Conservation (phyloP, 2,113 vertebrate genomes). For the Psephotus haematonotus region DNA sequence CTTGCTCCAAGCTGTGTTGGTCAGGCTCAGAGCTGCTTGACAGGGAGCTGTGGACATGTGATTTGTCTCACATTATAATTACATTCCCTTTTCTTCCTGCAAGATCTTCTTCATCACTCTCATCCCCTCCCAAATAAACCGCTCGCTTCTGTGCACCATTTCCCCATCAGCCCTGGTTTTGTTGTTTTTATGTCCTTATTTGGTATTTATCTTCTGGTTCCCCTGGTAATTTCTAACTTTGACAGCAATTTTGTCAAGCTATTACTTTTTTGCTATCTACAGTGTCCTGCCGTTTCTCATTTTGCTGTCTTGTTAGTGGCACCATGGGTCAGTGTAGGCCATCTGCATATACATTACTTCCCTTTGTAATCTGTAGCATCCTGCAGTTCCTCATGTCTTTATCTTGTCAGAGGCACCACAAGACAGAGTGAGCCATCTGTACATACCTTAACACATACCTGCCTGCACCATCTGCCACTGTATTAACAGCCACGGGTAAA, state of each 20-base stretch:
- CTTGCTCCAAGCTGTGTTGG: background rate
- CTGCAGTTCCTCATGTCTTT: conserved; percentile 1
- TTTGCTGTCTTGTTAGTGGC: conserved; percentile 34
- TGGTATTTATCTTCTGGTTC: background rate
- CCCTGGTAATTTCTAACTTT: background rate
- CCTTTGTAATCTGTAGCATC: background rate
- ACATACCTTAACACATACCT: background rate
- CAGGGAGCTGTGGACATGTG: fast-evolving
- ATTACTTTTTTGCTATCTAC: background rate
- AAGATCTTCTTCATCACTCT: background rate
- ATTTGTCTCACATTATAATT: background rate
- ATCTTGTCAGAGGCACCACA: conserved; percentile 11
- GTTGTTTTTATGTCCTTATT: background rate
- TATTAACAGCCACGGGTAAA: background rate
- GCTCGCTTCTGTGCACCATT: background rate
- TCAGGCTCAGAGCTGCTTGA: background rate
- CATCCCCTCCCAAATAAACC: background rate
- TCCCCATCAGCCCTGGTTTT: background rate
- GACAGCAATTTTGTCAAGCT: background rate
- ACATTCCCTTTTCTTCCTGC: background rate
- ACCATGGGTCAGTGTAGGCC: background rate
- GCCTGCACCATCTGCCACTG: conserved; percentile 24
- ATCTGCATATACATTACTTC: conserved; percentile 32
- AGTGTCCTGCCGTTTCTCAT: background rate
- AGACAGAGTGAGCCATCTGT: conserved; percentile 48